Conservation (phyloP, 1,140 invertebrate species). For the Tachypleus tridentatus region DNA sequence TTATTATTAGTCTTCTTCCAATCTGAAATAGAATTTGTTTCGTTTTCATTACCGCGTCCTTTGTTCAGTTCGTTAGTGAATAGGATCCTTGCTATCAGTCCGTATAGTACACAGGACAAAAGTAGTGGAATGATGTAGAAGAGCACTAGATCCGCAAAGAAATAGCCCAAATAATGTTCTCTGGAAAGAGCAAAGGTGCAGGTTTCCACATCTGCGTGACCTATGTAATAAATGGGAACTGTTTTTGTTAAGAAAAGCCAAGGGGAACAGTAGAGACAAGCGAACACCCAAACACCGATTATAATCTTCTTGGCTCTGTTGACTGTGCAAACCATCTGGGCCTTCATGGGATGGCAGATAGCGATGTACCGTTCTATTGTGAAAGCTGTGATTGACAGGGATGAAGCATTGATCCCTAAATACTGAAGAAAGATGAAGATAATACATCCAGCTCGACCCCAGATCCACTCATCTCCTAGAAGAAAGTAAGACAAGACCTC, state of each 20-base stretch:
- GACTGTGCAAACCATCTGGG: conserved; percentile 44
- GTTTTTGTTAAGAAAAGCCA: conserved; percentile 42
- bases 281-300: conserved; percentile 43
- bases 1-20: background rate
- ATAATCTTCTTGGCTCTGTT: conserved; percentile 45
- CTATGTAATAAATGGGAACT: conserved; percentile 32
- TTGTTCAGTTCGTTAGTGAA: conserved; percentile 32
- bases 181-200: conserved; percentile 42
- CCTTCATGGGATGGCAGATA: conserved; percentile 47
- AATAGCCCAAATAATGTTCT: conserved; percentile 42
- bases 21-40: background rate
- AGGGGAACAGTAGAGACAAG: conserved; percentile 40
- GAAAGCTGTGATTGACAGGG: conserved; percentile 51
- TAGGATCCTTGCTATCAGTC: conserved; percentile 43
- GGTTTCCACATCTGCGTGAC: conserved; percentile 28
- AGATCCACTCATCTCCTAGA: conserved; percentile 44
- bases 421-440: conserved; percentile 50
- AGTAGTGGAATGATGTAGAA: conserved; percentile 48
- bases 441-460: conserved; percentile 45
- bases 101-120: conserved; percentile 43
- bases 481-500: conserved; percentile 47
- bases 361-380: conserved; percentile 49
- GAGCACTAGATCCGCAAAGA: conserved; percentile 45
- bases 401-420: conserved; percentile 54
- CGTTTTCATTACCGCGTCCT: conserved; percentile 8